Evolutionary conservation across 2,888 invertebrate genomes (phyloP).

Genomic region (Gymnoscelis rufifasciata): DNA sequence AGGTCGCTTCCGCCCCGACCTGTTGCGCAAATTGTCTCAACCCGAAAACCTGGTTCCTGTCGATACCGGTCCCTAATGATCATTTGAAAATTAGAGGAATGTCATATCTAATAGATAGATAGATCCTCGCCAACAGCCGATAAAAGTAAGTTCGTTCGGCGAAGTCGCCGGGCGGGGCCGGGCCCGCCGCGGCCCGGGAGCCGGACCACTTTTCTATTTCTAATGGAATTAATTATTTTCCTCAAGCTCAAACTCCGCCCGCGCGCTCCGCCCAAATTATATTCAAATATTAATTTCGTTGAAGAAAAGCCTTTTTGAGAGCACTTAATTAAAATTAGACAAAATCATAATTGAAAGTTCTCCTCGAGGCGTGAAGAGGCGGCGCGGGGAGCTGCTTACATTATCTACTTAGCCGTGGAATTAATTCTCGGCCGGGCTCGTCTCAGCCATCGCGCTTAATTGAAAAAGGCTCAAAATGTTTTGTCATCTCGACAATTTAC

Average conservation of each 20-base stretch:
- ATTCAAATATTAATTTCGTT: constrained; percentile 79
- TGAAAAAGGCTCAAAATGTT: constrained; percentile 64
- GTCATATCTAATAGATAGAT: too few species aligned
- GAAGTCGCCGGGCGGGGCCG: constrained; percentile 10
- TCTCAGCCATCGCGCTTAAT: constrained; percentile 59
- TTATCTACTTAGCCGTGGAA: constrained; percentile 75
- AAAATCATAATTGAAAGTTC: constrained; percentile 80
- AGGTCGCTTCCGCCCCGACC: constrained; percentile 79
- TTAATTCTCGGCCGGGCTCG: constrained; percentile 63
- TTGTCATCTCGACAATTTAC: constrained; percentile 38
- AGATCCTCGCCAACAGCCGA: constrained; percentile 8
- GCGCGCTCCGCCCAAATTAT: constrained; percentile 77
- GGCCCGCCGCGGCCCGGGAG: constrained; percentile 31
- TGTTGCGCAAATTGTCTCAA: constrained; percentile 71
- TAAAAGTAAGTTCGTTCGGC: constrained; percentile 28
- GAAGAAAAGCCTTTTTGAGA: constrained; percentile 77
- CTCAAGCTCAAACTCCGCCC: constrained; percentile 75
- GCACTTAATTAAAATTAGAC: constrained; percentile 80
- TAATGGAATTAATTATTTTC: constrained; percentile 78
- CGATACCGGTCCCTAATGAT: constrained; percentile 15
- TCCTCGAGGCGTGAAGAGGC: constrained; percentile 76
- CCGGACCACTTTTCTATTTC: constrained; percentile 63
- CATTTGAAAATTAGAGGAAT: constrained; percentile 9
- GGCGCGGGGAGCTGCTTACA: constrained; percentile 60
- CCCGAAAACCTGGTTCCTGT: constrained; percentile 33